phyloP scores from a whole-genome alignment of 2,888 invertebrate genomes.

The Argyresthia goedartella region DNA sequence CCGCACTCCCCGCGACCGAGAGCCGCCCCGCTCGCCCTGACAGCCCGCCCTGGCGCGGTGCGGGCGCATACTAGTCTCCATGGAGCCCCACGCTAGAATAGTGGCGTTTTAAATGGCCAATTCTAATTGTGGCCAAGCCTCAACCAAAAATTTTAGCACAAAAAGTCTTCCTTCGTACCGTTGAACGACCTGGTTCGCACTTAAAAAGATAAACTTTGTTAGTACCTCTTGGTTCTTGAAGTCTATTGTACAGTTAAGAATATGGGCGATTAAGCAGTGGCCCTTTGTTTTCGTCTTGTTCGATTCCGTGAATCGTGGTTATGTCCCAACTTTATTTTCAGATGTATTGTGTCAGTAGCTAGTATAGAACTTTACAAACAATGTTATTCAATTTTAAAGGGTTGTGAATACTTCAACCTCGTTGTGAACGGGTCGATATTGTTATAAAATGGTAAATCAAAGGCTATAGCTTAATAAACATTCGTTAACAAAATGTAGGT shows the following conservation, averaged over 20 bases:
- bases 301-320: conserved; percentile 70
- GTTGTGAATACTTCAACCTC: conserved; percentile 71
- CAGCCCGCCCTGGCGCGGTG: conserved; percentile 19
- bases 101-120: conserved; percentile 25
- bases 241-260: conserved; percentile 64
- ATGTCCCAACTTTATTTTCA: conserved; percentile 66
- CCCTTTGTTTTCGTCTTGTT: conserved; percentile 63
- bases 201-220: conserved; percentile 62
- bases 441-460: conserved; percentile 69
- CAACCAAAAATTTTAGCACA: conserved; percentile 52
- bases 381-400: conserved; percentile 71
- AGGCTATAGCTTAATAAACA: conserved; percentile 67
- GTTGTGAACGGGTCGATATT: conserved; percentile 70
- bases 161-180: conserved; percentile 70
- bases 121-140: conserved; percentile 30
- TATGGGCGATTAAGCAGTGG: conserved; percentile 53
- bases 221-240: conserved; percentile 59
- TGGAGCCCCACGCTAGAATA: conserved; percentile 29
- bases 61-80: conserved; percentile 20
- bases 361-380: conserved; percentile 71
- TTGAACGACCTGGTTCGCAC: conserved; percentile 62
- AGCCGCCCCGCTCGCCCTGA: neutral
- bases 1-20: too few relatives aligned
- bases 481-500: conserved; percentile 66
- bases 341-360: conserved; percentile 67